Base-by-base conservation (phyloP, 2,113 vertebrate genomes). In the Corydoras sp. region DNA sequence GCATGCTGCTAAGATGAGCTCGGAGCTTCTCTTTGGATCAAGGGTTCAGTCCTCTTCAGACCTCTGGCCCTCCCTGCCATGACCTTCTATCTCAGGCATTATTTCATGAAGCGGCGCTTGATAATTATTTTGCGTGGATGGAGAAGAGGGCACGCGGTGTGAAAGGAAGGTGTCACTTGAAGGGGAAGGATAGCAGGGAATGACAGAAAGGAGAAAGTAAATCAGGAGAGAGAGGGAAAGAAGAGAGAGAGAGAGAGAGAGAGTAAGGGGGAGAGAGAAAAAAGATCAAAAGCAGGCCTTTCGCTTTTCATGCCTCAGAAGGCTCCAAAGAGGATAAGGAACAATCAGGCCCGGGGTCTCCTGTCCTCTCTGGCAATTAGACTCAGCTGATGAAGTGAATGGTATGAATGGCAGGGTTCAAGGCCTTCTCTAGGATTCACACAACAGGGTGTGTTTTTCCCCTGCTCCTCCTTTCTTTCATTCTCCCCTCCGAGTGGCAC, bases 321-420 rank as follows among this genome's bases (percentile, higher is more conserved):
- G 85, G 91, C 94, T 96, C 95, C 94, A 98, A 98, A 96, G 92
- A 96, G 95, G 94, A 96, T 92, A 91, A 92, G 92, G 94, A 94
- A 96, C 95, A 96, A 98, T 96, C 92, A 92, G 91, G 90, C 92
- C 90, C 89, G 86, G 91, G 93, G 93, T 95, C 94, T 95, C 92
- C 91, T 92, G 92, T 94, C 93, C 93, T 95, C 94, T 97, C 92
- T 95, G 92, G 94, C 94, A 97, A 97, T 97, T 96, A 99, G 94
- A 95, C 93, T 96, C 95, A 97, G 95, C 94, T 97, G 94, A 97
- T 96, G 95, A 92, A 92, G 91, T 97, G 95, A 98, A 97, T 95
- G 89, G 93, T 90, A 89, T 96, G 95, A 99, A 97, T 97, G 94
- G 91, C 92, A 93, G 91, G 91, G 95, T 97, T 97, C 95, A 98